Evolutionary conservation across 2,888 invertebrate species (phyloP).

Genomic region (Drosophila putrida): DNA sequence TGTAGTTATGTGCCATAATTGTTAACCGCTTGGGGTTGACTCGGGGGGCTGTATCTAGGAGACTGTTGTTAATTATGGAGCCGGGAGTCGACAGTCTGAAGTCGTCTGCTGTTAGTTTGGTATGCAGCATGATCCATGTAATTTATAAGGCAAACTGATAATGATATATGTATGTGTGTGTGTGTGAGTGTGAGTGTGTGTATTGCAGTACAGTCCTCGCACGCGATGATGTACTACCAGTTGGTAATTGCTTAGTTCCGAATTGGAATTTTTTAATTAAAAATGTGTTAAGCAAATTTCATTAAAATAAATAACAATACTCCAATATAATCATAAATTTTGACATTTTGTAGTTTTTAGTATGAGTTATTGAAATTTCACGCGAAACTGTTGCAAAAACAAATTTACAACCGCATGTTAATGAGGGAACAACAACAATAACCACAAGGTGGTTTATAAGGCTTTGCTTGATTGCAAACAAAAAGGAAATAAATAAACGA

Average conservation of each 20-base stretch:
- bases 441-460: conserved; percentile 55
- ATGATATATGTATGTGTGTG: conserved; percentile 11
- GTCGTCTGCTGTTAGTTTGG: conserved; percentile 44
- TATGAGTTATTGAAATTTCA: conserved; percentile 49
- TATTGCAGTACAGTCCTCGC: conserved; percentile 10
- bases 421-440: conserved; percentile 43
- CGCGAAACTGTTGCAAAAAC: conserved; percentile 49
- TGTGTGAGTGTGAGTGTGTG: not conserved
- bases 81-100: conserved; percentile 10
- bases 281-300: conserved; percentile 40
- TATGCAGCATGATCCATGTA: conserved; percentile 56
- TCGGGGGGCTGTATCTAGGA: conserved; percentile 15
- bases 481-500: conserved; percentile 34
- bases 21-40: conserved; percentile 30
- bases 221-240: conserved; percentile 3
- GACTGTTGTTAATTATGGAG: conserved; percentile 49
- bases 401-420: conserved; percentile 59
- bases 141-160: conserved; percentile 50
- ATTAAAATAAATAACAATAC: conserved; percentile 14
- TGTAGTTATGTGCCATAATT: conserved; percentile 52
- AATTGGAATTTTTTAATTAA: conserved; percentile 37
- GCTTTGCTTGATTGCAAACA: conserved; percentile 43
- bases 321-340: conserved; percentile 10
- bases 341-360: conserved; percentile 15
- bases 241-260: conserved; percentile 33